Evolutionary conservation across 2,888 invertebrate species (phyloP).

Genomic region (Ectemnius continuus): DNA sequence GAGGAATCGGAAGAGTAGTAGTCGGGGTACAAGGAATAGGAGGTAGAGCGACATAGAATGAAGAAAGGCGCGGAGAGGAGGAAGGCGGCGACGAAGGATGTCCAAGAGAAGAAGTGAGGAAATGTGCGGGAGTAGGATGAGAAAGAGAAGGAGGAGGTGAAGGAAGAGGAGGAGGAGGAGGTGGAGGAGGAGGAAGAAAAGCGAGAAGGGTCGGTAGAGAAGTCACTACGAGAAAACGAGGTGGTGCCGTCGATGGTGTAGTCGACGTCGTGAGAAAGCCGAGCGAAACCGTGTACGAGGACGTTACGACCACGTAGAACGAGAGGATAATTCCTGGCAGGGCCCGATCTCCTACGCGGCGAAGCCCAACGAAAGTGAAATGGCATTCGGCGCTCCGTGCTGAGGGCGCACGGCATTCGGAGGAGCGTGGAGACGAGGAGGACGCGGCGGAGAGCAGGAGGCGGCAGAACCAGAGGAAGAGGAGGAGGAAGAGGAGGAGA

Average conservation of each 20-base stretch:
- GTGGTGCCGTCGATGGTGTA: conserved; percentile 44
- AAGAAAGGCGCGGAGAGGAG: conserved; percentile 18
- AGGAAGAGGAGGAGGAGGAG: conserved; percentile 36
- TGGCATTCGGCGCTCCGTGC: conserved; percentile 74
- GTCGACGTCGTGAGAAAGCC: conserved; percentile 59
- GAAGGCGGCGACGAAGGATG: conserved; percentile 27
- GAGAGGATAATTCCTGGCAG: conserved; percentile 73
- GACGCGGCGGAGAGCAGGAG: conserved; percentile 56
- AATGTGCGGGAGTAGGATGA: conserved; percentile 40
- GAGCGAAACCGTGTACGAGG: conserved; percentile 60
- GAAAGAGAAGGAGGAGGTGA: conserved; percentile 40
- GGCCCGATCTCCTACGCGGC: conserved; percentile 74
- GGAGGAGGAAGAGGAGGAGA: conserved; percentile 47
- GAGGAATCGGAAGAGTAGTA: conserved; percentile 35
- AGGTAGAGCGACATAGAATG: conserved; percentile 13
- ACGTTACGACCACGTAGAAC: conserved; percentile 64
- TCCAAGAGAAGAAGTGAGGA: conserved; percentile 21
- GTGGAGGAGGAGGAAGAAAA: conserved; percentile 27
- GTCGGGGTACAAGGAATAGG: conserved; percentile 11
- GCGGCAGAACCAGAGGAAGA: conserved; percentile 46
- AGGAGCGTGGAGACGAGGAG: conserved; percentile 67
- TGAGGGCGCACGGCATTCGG: conserved; percentile 73
- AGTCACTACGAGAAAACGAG: conserved; percentile 60
- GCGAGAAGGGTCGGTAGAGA: conserved; percentile 45
- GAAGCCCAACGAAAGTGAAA: conserved; percentile 78